These are phyloP conservation scores for Scomberomorus guttatus DNA, from an alignment of 2,797 vertebrate species.

Conservation along the genomic window DNA sequence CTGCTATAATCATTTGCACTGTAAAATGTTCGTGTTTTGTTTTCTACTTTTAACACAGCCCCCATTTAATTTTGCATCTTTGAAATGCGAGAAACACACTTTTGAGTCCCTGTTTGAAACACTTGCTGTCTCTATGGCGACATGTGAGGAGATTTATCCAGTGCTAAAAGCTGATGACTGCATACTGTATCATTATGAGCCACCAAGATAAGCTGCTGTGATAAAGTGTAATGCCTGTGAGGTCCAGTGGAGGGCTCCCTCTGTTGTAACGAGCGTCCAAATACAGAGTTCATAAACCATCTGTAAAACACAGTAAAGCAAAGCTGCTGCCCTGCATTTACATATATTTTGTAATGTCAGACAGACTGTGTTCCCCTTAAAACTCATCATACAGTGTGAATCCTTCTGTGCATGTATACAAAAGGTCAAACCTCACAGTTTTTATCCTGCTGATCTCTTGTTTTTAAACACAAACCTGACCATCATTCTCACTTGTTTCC, in stretches of 20 bases:
- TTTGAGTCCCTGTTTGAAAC: not conserved
- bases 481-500: constrained; percentile 40
- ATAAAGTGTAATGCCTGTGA: constrained; percentile 45
- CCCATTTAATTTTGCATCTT: not conserved
- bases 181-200: not conserved
- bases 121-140: not conserved
- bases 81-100: not conserved
- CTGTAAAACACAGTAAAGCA: constrained; percentile 42
- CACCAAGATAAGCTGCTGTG: too few species aligned
- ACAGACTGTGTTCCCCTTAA: not conserved
- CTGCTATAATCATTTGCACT: too few species aligned
- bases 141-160: not conserved
- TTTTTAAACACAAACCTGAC: constrained; percentile 30
- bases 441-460: constrained; percentile 22
- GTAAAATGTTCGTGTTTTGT: too few species aligned
- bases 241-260: constrained; percentile 76
- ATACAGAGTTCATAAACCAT: constrained; percentile 43
- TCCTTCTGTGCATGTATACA: not conserved
- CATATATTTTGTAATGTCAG: constrained; percentile 6
- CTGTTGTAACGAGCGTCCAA: constrained; percentile 37
- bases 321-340: not conserved
- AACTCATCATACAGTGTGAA: not conserved
- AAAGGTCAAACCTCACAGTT: constrained; percentile 27
- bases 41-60: too few species aligned
- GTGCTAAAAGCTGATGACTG: not conserved